Evolutionary conservation across 2,113 vertebrate species (phyloP), one percentile per base, ranked within the genome.

Genomic region (Tapirus terrestris): DNA sequence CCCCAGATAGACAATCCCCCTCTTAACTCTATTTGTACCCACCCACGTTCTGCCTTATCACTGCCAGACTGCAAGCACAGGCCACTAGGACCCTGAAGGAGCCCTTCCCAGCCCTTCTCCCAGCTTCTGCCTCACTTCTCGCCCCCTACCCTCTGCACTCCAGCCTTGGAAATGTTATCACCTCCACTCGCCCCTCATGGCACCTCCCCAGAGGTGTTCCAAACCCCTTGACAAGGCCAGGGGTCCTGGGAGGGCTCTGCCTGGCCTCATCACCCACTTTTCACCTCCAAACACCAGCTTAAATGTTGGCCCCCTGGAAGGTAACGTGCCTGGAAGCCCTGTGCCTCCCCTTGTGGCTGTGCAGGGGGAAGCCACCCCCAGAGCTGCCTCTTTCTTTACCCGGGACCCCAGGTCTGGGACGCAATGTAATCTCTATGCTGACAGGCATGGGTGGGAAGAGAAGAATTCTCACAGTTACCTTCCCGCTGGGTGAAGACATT

Each of bases 401-500:
- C 17, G 65, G 12, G 51, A 29, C 63, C 48, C 16, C 16, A 18
- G n/a, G n/a, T 12, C 3, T 1, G 31, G 1, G 23, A 23, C 2
- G 11, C 23, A 48, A 10, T 0, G n/a, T 2, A 11, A 13, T 1
- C 6, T 1, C 51, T 1, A 6, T 79, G 76, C 11, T 0, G 9
- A 14, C 36, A 63, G 33, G 31, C 3, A 0, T 2, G 13, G 10
- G 31, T 0, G 0, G 18, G 29, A 33, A 21, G 0, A 9, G 6
- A 36, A 17, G 43, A 39, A 9, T 25, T 10, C 33, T 67, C 12
- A 7, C 2, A 0, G 31, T 8, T 6, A 12, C 89, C 61, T 53
- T 58, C n/a, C 70, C 0, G 0, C 14, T 2, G n/a, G 18, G 45
- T 23, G 75, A 13, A 4, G 14, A 7, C 1, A 3, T 3, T 6